phyloP scores from a whole-genome alignment of 1,140 invertebrate species.

The Eupeodes corollae region DNA sequence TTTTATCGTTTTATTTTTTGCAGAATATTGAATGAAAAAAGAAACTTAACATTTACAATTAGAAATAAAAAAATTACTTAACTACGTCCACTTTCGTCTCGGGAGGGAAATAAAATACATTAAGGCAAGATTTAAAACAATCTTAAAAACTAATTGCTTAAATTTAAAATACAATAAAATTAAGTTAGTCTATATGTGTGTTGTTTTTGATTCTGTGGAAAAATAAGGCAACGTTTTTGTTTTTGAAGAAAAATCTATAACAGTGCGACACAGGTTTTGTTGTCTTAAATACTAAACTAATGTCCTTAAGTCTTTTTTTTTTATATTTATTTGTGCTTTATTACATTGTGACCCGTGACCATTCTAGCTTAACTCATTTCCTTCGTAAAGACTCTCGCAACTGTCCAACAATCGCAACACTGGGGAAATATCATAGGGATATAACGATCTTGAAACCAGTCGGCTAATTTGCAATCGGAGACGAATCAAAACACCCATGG shows the following conservation, averaged over 20 bases:
- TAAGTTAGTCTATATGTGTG: constrained; percentile 11
- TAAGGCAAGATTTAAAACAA: constrained; percentile 33
- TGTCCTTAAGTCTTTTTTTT: constrained; percentile 1
- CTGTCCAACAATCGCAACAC: constrained; percentile 70
- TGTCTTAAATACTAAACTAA: background rate
- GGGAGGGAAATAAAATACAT: background rate
- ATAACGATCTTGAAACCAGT: constrained; percentile 68
- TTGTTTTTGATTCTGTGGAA: constrained; percentile 9
- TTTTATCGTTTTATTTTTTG: too few species aligned
- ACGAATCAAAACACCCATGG: constrained; percentile 71
- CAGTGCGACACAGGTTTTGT: background rate
- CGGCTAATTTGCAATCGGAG: constrained; percentile 68
- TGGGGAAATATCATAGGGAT: constrained; percentile 83
- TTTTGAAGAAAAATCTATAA: background rate
- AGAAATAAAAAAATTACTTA: too few species aligned
- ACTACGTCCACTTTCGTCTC: too few species aligned
- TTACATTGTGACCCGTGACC: background rate
- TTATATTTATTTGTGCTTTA: constrained; percentile 8
- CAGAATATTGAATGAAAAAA: too few species aligned
- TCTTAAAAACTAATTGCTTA: constrained; percentile 24
- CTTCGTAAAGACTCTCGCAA: constrained; percentile 77
- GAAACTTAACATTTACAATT: too few species aligned
- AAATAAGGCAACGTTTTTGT: constrained; percentile 7
- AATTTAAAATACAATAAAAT: constrained; percentile 3
- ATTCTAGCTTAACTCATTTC: constrained; percentile 54